Conservation (phyloP, 1,140 invertebrate genomes). For the Neuroterus valhalla region DNA sequence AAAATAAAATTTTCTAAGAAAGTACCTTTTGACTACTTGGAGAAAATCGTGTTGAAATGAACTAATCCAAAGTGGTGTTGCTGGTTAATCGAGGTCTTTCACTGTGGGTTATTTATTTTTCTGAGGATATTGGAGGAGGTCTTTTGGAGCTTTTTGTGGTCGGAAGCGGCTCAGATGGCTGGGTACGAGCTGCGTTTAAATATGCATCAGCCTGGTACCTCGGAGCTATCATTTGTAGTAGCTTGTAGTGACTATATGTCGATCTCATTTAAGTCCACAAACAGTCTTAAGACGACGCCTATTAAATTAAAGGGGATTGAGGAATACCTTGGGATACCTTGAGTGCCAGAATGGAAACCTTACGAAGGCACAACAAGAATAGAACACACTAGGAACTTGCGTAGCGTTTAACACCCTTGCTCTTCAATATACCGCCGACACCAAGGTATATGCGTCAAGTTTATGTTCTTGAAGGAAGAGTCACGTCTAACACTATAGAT, state of each 20-base stretch:
- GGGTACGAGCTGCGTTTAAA: constrained; percentile 58
- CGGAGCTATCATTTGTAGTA: constrained; percentile 62
- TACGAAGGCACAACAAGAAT: constrained; percentile 57
- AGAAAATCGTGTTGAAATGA: constrained; percentile 63
- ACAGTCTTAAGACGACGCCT: constrained; percentile 69
- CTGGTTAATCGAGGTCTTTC: constrained; percentile 28
- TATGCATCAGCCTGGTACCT: constrained; percentile 55
- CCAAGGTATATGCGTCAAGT: constrained; percentile 55
- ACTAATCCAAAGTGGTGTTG: constrained; percentile 59
- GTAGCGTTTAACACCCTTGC: constrained; percentile 52
- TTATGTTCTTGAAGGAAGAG: neutral
- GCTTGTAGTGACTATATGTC: constrained; percentile 54
- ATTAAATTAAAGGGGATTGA: constrained; percentile 71
- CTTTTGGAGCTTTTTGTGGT: constrained; percentile 52
- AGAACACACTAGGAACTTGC: constrained; percentile 55
- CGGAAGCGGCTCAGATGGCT: constrained; percentile 64
- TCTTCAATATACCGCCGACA: constrained; percentile 36
- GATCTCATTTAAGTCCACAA: constrained; percentile 65
- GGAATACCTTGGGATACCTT: constrained; percentile 71
- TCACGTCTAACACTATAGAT: neutral
- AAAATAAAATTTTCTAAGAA: constrained; percentile 31
- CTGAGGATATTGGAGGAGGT: constrained; percentile 39
- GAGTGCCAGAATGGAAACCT: constrained; percentile 57
- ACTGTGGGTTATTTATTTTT: constrained; percentile 48
- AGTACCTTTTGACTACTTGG: constrained; percentile 57